Percentiles rank a stretch among this genome's conserved stretches.
Conservation (phyloP, 2,797 vertebrate species). For the Pachyuromys duprasi region DNA sequence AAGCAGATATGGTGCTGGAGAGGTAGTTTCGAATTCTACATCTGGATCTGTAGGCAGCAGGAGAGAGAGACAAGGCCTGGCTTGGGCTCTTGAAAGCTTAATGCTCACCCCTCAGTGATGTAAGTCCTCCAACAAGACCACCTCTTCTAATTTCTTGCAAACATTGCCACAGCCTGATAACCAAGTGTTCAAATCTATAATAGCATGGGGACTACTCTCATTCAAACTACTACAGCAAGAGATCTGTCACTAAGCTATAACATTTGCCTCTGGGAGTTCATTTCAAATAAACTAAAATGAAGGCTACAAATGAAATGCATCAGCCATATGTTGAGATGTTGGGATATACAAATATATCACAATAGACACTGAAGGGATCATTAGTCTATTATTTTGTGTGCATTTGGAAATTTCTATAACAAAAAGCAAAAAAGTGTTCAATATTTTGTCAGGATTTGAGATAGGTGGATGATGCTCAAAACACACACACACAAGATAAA, state of each 20-base stretch:
- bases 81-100: not conserved
- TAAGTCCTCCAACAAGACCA: not conserved
- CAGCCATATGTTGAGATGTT: not conserved
- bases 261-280: not conserved
- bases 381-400: conserved; percentile 36
- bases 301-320: not conserved
- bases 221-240: not conserved
- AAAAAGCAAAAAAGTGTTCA: conserved; percentile 46
- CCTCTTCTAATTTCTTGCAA: not conserved
- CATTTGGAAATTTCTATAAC: conserved; percentile 55
- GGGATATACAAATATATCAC: not conserved
- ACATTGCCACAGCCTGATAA: not conserved
- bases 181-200: not conserved
- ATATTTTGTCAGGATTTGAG: conserved; percentile 49
- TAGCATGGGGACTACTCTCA: not conserved
- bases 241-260: not conserved
- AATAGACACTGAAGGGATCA: not conserved
- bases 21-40: not conserved
- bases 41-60: not conserved
- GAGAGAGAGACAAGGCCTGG: not conserved
- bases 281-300: not conserved
- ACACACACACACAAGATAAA: not conserved
- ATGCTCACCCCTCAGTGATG: not conserved
- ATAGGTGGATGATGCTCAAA: not conserved
- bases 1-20: not conserved